Evolutionary conservation across 2,888 invertebrate species (phyloP), one percentile per base, ranked within the genome.

Genomic region (Nycteola revayana): DNA sequence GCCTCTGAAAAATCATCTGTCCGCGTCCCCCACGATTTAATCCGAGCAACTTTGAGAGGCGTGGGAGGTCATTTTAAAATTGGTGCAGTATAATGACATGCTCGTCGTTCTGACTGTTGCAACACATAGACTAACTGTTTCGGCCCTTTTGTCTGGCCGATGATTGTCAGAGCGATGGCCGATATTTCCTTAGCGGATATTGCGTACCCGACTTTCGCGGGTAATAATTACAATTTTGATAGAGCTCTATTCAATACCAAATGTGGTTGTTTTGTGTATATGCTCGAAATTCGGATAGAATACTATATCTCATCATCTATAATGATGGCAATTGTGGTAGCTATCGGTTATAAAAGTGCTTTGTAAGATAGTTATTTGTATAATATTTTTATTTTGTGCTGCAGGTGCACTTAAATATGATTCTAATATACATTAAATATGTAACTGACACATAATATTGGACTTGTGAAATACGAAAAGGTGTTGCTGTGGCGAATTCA

Each of bases 121-220:
- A 74, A 73, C 67, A 65, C 63, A 50, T 60, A 63, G 53, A 65
- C 56, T 76, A 77, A 79, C 78, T 77, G 76, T 80, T 76, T 73
- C 63, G 77, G 76, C 73, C 81, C 84, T 83, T 83, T 83, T 84
- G 82, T 84, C 66, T 58, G 66, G 42, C 26, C 55, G 66, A 67
- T 78, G 73, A 76, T 75, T 75, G 79, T 75, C 41, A 66, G 76
- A 75, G 62, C 68, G 72, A 77, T 72, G 71, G 71, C 54, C 64
- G 69, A 74, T 72, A 71, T 71, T 72, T 67, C 61, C 56, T 65
- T 54, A 43, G 42, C 54, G 60, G 61, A 65, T 69, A 60, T 65
- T 60, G 56, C 54, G 61, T 66, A 54, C 47, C 44, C 50, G 49
- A 61, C 68, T 71, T 74, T 75, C 50, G 68, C 69, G 62, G 69